Base-by-base conservation (phyloP, 1,140 invertebrate genomes). In the Drosophila mojavensis region DNA sequence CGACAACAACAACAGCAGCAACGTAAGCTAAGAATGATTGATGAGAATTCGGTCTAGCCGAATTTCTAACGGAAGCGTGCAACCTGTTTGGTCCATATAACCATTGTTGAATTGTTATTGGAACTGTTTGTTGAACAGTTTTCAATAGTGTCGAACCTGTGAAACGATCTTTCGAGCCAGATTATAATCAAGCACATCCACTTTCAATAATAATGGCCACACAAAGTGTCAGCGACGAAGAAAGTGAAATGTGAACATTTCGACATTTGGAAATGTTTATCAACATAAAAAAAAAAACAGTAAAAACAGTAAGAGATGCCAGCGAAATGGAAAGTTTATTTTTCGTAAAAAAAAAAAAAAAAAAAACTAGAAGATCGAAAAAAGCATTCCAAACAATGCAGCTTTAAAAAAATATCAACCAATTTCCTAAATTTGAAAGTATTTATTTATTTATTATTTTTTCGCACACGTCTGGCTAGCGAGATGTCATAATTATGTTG, bases 261-360 rank as follows among this genome's bases (percentile, higher is more conserved):
- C 45, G 71, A 55, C 65, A 81, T 82, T 80, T 86, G 43, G 61
- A 68, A 66, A 70, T 72, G 72, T 48, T 76, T 86, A 83, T 83
- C 79, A 70, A 45, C 28, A 72, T 36, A 59, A 50, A 50, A 58
- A 62, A 43, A 54, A 61, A 55, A 61, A 55, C 39, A 33, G 50
- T 17, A 47, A 33, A 33, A 61, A 62, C 51, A 24, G 51, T 56
- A 55, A 62, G 69, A 76, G 70, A 54, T 48, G 59, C 51, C 64
- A 73, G 79, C 65, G 83, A 86, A 86, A 86, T 83, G 72, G 82
- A 86, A 86, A 86, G 82, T 86, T 78, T 48, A 78, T 51, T 71
- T 69, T 54, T 5, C 43, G 43, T 47, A 17, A 43, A 45, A 15
- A 17, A 17, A 47, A 47, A 17, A 43, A 45, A 15, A 17, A 17